A percentile compares a stretch with the other conserved stretches of the same genome.
These are phyloP conservation scores for Drosophila atripex DNA, from an alignment of 2,888 invertebrate genomes.

Conservation along the genomic window DNA sequence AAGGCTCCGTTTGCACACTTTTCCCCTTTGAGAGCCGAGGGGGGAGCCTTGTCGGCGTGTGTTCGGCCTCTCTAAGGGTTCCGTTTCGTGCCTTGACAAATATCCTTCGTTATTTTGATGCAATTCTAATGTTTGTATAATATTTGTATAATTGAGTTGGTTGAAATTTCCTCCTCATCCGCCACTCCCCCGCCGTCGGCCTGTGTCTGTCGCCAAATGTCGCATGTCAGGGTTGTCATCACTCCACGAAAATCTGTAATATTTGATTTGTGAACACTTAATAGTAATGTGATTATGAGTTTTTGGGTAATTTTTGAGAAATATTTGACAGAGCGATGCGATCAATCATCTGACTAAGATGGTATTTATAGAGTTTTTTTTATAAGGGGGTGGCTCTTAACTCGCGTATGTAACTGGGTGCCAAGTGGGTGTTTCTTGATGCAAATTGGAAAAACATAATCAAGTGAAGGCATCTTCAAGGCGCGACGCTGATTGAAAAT, in stretches of 20 bases:
- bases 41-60: not conserved
- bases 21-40: not conserved
- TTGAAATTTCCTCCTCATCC: conserved; percentile 31
- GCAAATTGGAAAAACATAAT: not conserved
- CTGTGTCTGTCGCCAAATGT: conserved; percentile 56
- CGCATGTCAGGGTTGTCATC: conserved; percentile 34
- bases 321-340: not conserved
- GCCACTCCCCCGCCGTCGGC: conserved; percentile 17
- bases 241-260: not conserved
- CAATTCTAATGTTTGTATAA: conserved; percentile 74
- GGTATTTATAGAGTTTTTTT: too few species aligned
- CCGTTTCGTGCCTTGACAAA: conserved; percentile 60
- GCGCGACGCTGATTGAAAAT: conserved; percentile 67
- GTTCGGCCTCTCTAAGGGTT: conserved; percentile 22
- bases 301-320: not conserved
- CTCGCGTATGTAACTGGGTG: too few species aligned
- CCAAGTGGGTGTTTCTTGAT: not conserved
- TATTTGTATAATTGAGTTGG: conserved; percentile 76
- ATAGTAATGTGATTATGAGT: too few species aligned
- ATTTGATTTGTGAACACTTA: not conserved
- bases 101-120: conserved; percentile 76
- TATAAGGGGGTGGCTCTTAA: too few species aligned
- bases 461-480: conserved; percentile 51
- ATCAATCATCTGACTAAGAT: too few species aligned
- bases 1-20: conserved; percentile 32